A percentile compares a stretch with the other conserved stretches of the same genome.
phyloP scores from a whole-genome alignment of 92 coral and sea anemone genomes.

The Porites rus region DNA sequence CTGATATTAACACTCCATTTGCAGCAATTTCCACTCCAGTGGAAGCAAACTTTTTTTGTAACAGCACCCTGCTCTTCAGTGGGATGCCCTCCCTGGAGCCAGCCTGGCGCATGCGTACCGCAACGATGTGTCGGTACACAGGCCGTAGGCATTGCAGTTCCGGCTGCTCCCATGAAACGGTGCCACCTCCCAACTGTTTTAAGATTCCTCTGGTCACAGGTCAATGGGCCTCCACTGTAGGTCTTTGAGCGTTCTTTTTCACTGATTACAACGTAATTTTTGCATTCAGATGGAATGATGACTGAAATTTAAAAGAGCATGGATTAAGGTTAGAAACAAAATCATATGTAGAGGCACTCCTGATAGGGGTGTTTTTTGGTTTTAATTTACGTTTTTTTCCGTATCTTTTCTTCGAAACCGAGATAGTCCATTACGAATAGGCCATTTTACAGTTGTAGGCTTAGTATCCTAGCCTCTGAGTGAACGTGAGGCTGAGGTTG shows the following conservation, averaged over 20 bases:
- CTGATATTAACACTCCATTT: not conserved
- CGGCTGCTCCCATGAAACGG: not conserved
- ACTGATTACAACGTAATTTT: conserved; percentile 10
- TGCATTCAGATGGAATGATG: conserved; percentile 34
- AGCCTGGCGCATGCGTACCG: not conserved
- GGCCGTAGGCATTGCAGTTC: not conserved
- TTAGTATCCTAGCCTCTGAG: too few species aligned
- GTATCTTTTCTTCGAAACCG: too few species aligned
- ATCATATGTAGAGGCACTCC: not conserved
- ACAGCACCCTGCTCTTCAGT: not conserved
- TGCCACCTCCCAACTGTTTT: not conserved
- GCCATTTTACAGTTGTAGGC: too few species aligned
- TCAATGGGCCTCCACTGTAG: not conserved
- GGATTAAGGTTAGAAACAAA: not conserved
- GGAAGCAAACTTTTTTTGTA: not conserved
- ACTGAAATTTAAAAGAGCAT: not conserved
- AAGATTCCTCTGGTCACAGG: conserved; percentile 13
- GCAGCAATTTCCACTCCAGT: not conserved
- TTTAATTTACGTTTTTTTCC: too few species aligned
- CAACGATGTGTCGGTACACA: not conserved
- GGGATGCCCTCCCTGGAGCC: not conserved
- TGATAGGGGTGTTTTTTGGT: too few species aligned
- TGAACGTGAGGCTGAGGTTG: too few species aligned
- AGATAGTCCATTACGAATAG: too few species aligned
- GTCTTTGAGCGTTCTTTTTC: conserved; percentile 27